Evolutionary conservation across 1,140 invertebrate species (phyloP).

Genomic region (Zaprionus taronus): DNA sequence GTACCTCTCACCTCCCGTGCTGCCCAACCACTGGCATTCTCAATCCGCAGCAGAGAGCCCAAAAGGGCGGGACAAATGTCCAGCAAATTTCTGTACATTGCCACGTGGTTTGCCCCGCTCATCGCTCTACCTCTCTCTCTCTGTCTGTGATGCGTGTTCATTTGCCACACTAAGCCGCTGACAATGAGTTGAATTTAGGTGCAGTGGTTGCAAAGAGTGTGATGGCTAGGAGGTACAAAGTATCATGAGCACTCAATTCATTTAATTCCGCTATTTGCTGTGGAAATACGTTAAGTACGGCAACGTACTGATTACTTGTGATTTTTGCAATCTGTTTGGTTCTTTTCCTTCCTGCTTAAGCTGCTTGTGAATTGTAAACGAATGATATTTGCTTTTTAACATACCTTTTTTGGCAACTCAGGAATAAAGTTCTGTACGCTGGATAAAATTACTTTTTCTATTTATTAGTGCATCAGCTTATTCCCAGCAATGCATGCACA

Average conservation of each 20-base stretch:
- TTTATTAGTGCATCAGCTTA: no score
- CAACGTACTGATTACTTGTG: conserved; percentile 13
- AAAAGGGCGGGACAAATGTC: not conserved
- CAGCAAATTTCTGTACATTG: conserved; percentile 48
- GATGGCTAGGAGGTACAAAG: not conserved
- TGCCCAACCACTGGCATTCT: no score
- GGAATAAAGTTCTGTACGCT: no score
- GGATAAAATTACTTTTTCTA: no score
- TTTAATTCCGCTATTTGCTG: conserved; percentile 23
- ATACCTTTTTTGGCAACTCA: no score
- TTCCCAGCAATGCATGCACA: no score
- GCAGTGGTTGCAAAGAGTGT: not conserved
- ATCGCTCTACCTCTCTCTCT: not conserved
- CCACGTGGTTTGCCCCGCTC: conserved; percentile 44
- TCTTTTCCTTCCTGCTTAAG: not conserved
- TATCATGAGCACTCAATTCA: conserved; percentile 15
- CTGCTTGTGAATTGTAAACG: not conserved
- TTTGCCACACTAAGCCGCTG: conserved; percentile 48
- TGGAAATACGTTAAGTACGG: conserved; percentile 24
- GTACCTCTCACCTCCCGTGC: not conserved
- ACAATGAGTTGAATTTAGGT: conserved; percentile 37
- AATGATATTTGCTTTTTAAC: not conserved
- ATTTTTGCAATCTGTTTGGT: not conserved
- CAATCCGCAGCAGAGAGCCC: conserved; percentile 7
- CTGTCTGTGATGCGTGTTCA: conserved; percentile 18